Evolutionary conservation across 37 sponge, comb jelly and placozoan genomes (phyloP).

Genomic region (Haliclona indistincta): DNA sequence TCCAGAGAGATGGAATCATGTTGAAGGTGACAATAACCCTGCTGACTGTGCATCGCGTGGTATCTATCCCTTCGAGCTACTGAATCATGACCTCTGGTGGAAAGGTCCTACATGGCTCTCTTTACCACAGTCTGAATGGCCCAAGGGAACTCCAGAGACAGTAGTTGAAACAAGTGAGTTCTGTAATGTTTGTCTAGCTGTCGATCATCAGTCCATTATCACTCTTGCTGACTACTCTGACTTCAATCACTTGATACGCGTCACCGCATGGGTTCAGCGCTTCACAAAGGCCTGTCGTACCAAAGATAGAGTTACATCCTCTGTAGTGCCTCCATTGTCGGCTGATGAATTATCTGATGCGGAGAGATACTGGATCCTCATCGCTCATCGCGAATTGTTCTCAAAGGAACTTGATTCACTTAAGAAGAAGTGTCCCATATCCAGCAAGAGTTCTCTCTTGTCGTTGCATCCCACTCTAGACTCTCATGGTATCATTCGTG

Average conservation of each 20-base stretch:
- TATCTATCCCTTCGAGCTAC: constrained; percentile 6
- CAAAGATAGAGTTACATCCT: neutral
- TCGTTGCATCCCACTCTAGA: neutral
- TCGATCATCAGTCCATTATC: constrained; percentile 3
- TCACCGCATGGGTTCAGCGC: constrained; percentile 45
- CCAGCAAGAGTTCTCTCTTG: neutral
- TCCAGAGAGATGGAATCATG: constrained; percentile 9
- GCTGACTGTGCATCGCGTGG: constrained; percentile 25
- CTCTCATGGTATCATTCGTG: neutral
- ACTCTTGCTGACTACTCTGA: constrained; percentile 15
- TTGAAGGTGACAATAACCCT: constrained; percentile 27
- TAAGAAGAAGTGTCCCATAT: neutral
- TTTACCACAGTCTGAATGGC: constrained; percentile 8
- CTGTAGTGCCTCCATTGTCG: neutral
- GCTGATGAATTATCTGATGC: neutral
- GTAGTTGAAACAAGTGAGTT: neutral
- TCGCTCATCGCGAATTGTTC: too few species aligned
- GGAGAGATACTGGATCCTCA: constrained; percentile 11
- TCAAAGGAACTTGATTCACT: neutral
- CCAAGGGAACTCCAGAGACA: neutral
- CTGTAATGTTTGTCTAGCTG: neutral
- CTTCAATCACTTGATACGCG: constrained; percentile 15
- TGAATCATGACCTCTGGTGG: constrained; percentile 16
- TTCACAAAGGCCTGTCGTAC: constrained; percentile 30
- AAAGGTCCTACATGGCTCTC: constrained; percentile 21